Base-by-base conservation (phyloP, 2,113 vertebrate species). In the Sialia sialis region DNA sequence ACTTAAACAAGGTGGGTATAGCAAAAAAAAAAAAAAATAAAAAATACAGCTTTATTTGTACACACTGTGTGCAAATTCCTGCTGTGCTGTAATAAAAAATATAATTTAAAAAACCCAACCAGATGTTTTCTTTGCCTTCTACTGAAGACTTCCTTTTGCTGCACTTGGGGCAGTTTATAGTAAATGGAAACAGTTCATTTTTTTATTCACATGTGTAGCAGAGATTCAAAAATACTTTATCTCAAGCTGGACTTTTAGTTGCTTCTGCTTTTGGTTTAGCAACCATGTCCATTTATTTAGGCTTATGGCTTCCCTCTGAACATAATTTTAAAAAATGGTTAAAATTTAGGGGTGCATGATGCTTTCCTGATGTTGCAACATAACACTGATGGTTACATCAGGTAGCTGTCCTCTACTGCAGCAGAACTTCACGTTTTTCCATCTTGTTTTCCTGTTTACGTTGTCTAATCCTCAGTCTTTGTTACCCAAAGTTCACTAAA, bases 71-170 rank as follows among this genome's bases (percentile, higher is more conserved):
- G 12, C 19, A 76, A 58, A 79, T 85, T 87, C 12, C 23, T 87
- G 30, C 44, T 70, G 30, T 25, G 60, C 11, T 55, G 9, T 72
- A 72, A 68, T 74, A 58, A 75, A 90, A 69, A 60, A 51, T 4
- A 11, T 6, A 41, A 43, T 44, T 23, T 30, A 58, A 76, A 39
- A 4, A 0, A 0, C 3, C 26, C 9, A 8, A 16, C 8, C 15
- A 29, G 26, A 4, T 55, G 4, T 75, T 59, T 56, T 64, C 3
- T 10, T 84, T 78, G 13, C 23, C 51, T 84, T 59, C 49, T 78
- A 18, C 8, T 12, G 30, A 79, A 56, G 10, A 5, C 19, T 89
- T 89, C 29, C 6, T 83, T 86, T 44, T 75, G 11, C 49, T 64
- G 13, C 49, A 5, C 4, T 80, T 86, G 21, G 10, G 44, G 12